These are phyloP conservation scores for Nematolebias whitei DNA, from an alignment of 2,113 vertebrate species.

Conservation along the genomic window DNA sequence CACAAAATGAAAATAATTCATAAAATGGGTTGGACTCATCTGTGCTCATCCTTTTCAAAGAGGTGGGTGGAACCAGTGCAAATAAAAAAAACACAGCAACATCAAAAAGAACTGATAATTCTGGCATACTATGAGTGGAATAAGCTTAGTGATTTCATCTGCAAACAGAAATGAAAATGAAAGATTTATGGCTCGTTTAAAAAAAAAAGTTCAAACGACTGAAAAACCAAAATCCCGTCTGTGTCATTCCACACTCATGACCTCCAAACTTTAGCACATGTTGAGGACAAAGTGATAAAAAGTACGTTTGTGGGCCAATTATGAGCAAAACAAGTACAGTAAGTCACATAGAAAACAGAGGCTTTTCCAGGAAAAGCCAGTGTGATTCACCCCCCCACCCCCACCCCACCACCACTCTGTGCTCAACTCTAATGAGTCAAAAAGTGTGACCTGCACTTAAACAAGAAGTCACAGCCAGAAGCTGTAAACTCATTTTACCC, in stretches of 20 bases:
- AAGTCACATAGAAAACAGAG: constrained; percentile 53
- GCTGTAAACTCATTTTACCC: constrained; percentile 80
- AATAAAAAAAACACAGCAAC: constrained; percentile 49
- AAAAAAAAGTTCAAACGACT: constrained; percentile 71
- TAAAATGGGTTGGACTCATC: constrained; percentile 71
- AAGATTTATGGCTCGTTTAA: constrained; percentile 72
- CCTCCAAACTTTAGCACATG: constrained; percentile 66
- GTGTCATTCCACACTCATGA: constrained; percentile 66
- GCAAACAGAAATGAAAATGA: constrained; percentile 61
- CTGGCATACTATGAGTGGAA: constrained; percentile 69
- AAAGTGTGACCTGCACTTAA: constrained; percentile 79
- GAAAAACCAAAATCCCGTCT: constrained; percentile 68
- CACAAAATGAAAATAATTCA: constrained; percentile 63
- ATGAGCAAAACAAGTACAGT: constrained; percentile 49
- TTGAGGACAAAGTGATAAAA: constrained; percentile 52
- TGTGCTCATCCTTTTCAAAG: constrained; percentile 74
- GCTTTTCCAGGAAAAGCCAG: constrained; percentile 72
- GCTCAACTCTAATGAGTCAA: constrained; percentile 78
- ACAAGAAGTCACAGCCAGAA: constrained; percentile 77
- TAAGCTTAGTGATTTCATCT: constrained; percentile 68
- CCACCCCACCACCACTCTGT: constrained; percentile 15
- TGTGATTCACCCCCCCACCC: constrained; percentile 63
- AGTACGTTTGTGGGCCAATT: constrained; percentile 50
- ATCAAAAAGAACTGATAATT: constrained; percentile 75
- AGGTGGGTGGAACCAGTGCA: constrained; percentile 56